Percentiles rank a stretch among this genome's conserved stretches.
Conservation (phyloP, 2,797 vertebrate genomes). For the Sylvilagus floridanus region DNA sequence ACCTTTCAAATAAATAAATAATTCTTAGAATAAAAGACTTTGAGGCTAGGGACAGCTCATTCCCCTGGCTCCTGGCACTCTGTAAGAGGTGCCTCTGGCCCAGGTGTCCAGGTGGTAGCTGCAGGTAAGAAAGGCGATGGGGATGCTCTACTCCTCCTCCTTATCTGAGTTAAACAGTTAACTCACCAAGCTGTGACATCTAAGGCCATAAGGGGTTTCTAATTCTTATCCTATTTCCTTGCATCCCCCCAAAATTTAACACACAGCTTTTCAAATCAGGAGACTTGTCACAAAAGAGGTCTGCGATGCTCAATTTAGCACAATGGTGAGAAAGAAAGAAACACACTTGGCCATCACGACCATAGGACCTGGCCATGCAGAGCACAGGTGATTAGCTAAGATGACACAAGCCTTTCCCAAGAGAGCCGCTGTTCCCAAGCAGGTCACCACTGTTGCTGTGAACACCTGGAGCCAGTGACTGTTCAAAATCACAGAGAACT, state of each 20-base stretch:
- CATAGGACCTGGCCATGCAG: neutral
- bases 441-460: neutral
- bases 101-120: neutral
- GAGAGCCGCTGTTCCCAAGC: neutral
- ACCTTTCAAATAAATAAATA: too few relatives aligned
- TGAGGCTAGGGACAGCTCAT: neutral
- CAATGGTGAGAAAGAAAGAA: neutral
- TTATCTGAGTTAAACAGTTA: slow-evolving; percentile 18
- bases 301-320: neutral
- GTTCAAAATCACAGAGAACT: neutral
- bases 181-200: neutral
- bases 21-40: neutral
- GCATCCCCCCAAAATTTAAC: slow-evolving; percentile 5
- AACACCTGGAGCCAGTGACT: neutral
- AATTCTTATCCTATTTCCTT: slow-evolving; percentile 26
- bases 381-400: neutral
- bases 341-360: neutral
- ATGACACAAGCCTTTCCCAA: neutral
- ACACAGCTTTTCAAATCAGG: slow-evolving; percentile 52
- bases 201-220: neutral
- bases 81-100: neutral
- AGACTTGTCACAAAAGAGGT: slow-evolving; percentile 33
- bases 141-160: neutral
- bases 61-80: neutral
- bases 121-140: neutral